A percentile compares a stretch with the other conserved stretches of the same genome.
phyloP scores from a whole-genome alignment of 2,888 invertebrate species.

The Pristionchus japonicus region DNA sequence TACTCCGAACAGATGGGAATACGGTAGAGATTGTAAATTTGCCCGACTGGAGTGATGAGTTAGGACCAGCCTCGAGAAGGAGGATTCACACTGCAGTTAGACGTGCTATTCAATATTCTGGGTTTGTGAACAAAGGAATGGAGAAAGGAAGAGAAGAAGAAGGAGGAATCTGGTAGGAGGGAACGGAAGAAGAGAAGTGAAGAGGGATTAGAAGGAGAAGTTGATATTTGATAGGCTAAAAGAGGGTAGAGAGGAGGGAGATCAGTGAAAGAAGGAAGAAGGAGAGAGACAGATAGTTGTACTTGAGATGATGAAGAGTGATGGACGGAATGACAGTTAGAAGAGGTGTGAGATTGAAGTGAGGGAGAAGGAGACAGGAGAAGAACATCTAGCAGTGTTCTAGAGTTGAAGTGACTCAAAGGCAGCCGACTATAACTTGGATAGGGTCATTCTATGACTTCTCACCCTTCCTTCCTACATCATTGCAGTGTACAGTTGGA shows the following conservation, averaged over 20 bases:
- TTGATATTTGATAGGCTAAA: not conserved
- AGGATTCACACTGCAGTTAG: not conserved
- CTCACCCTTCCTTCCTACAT: not conserved
- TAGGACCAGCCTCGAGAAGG: not conserved
- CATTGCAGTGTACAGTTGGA: not conserved
- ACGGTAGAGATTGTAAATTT: constrained; percentile 6
- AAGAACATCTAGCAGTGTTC: too few relatives aligned
- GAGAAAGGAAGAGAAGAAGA: not conserved
- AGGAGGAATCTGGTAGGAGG: constrained; percentile 12
- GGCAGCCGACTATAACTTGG: not conserved
- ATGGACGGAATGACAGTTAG: constrained; percentile 4
- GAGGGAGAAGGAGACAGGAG: not conserved
- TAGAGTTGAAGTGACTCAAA: too few relatives aligned
- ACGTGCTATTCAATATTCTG: not conserved
- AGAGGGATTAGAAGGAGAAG: not conserved
- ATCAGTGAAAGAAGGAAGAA: not conserved
- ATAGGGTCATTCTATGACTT: not conserved
- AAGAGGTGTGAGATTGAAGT: not conserved
- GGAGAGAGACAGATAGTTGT: not conserved
- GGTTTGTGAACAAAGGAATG: not conserved
- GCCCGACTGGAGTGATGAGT: not conserved
- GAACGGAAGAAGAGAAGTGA: not conserved
- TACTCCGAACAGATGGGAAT: constrained; percentile 28
- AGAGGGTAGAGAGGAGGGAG: not conserved
- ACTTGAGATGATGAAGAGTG: constrained; percentile 29